Evolutionary conservation across 2,113 vertebrate genomes (phyloP).

Genomic region (Cebidichthys violaceus): DNA sequence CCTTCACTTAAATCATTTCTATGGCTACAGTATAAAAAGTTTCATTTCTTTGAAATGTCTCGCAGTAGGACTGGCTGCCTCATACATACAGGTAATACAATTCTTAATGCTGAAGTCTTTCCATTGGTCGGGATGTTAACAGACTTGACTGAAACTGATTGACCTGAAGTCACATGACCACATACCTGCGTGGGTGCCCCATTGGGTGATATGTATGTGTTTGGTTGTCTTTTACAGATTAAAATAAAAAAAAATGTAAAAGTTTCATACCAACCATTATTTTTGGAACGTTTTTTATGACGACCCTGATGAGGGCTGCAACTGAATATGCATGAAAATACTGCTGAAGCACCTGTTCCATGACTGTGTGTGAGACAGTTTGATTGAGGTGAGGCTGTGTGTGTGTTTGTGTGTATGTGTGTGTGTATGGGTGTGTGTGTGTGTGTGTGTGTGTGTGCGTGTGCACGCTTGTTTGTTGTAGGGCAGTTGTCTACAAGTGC

Average conservation of each 20-base stretch:
- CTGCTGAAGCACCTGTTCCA: no score
- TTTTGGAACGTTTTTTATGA: no score
- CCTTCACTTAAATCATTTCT: background rate
- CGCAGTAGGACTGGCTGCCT: background rate
- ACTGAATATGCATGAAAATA: no score
- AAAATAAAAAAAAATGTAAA: background rate
- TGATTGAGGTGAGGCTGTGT: background rate
- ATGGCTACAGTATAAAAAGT: background rate
- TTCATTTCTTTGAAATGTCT: background rate
- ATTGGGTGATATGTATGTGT: background rate
- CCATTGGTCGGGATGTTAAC: background rate
- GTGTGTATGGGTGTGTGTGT: background rate
- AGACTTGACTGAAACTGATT: background rate
- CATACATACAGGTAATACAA: background rate
- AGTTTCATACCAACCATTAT: no score
- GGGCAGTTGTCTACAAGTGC: no score
- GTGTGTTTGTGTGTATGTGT: background rate
- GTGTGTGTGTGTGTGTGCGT: background rate
- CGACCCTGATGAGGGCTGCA: no score
- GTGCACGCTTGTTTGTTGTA: background rate
- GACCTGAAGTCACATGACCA: background rate
- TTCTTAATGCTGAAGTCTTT: background rate
- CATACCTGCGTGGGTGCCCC: background rate
- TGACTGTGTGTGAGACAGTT: no score
- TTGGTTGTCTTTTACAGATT: background rate